Evolutionary conservation across 2,113 vertebrate species (phyloP).

Genomic region (Ascaphus truei): DNA sequence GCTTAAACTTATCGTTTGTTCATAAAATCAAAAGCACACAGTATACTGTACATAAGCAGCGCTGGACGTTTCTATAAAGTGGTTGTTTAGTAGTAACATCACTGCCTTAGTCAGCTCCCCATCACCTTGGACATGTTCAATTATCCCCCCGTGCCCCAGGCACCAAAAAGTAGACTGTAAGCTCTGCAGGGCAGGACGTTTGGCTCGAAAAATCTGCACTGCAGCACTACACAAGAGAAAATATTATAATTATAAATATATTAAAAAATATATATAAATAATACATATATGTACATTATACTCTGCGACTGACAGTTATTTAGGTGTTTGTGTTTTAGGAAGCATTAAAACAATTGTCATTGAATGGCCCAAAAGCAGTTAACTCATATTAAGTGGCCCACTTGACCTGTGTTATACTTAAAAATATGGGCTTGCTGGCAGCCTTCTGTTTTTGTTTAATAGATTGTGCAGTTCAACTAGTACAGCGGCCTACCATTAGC

Average conservation of each 20-base stretch:
- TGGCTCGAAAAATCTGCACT: not conserved
- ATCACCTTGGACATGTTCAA: not conserved
- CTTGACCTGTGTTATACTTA: slow-evolving; percentile 17
- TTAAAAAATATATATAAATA: not conserved
- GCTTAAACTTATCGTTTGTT: not conserved
- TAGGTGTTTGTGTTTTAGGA: not conserved
- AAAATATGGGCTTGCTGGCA: slow-evolving; percentile 4
- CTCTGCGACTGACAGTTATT: slow-evolving; percentile 4
- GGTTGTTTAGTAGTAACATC: not conserved
- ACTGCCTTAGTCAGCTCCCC: not conserved
- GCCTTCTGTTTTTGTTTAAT: slow-evolving; percentile 31
- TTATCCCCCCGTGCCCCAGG: not conserved
- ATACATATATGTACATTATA: not conserved
- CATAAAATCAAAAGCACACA: not conserved
- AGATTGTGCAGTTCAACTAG: slow-evolving; percentile 12
- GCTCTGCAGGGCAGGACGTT: not conserved
- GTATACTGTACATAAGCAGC: too few species aligned
- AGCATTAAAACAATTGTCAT: not conserved
- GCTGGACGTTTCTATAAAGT: too few species aligned
- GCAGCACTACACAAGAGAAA: not conserved
- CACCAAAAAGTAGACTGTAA: not conserved
- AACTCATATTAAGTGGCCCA: slow-evolving; percentile 21
- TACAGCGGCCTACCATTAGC: slow-evolving; percentile 1
- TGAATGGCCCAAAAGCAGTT: slow-evolving; percentile 10
- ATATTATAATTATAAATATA: not conserved